Evolutionary conservation across 2,113 vertebrate species (phyloP).

Genomic region (Ptyas mucosa): DNA sequence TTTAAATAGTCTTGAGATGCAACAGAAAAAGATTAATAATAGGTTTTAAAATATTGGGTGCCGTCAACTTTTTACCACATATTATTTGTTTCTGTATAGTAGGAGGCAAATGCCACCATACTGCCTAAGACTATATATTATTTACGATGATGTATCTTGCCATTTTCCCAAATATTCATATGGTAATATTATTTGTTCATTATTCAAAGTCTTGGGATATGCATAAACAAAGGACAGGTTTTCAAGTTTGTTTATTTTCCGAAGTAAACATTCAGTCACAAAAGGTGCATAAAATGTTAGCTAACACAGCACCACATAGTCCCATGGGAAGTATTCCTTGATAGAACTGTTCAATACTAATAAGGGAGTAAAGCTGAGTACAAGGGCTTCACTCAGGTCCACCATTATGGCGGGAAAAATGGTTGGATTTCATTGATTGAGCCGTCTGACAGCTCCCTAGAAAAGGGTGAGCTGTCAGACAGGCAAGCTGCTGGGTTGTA

Average conservation of each 20-base stretch:
- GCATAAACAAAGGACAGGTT: not conserved
- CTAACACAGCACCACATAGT: not conserved
- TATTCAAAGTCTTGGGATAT: not conserved
- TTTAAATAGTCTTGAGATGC: constrained; percentile 59
- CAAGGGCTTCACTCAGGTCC: too few relatives aligned
- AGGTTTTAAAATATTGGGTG: constrained; percentile 33
- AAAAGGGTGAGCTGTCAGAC: too few relatives aligned
- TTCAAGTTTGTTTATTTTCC: not conserved
- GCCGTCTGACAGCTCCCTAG: too few relatives aligned
- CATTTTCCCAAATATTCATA: constrained; percentile 4
- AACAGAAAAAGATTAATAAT: constrained; percentile 33
- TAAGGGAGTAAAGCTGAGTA: too few relatives aligned
- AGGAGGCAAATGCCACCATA: not conserved
- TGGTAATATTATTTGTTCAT: not conserved
- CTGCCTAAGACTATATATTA: not conserved
- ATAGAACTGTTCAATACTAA: not conserved
- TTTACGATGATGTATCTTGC: not conserved
- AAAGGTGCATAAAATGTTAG: not conserved
- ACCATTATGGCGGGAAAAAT: too few relatives aligned
- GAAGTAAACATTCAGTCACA: not conserved
- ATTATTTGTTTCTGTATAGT: not conserved
- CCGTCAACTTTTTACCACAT: constrained; percentile 17
- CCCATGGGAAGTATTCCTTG: not conserved
- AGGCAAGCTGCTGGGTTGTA: too few relatives aligned
- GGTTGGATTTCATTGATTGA: too few relatives aligned